Conservation (phyloP, 1,140 invertebrate genomes). For the Prorops nasuta region DNA sequence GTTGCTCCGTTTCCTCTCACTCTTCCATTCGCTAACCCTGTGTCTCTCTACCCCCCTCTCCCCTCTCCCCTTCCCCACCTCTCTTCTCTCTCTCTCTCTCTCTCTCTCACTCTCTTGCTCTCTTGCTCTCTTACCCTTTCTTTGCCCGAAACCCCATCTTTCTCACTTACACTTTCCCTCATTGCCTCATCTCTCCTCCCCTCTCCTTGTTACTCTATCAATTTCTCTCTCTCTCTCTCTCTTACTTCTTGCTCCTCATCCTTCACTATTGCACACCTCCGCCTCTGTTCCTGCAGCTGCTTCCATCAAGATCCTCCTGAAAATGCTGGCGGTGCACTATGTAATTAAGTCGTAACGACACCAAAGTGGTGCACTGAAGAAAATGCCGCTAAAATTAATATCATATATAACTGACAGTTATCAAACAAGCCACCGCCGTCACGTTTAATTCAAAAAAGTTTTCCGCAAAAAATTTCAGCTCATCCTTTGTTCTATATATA, state of each 20-base stretch:
- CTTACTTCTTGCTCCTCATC: neutral
- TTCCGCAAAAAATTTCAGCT: too few species aligned
- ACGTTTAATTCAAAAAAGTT: too few species aligned
- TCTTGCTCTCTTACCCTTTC: too few species aligned
- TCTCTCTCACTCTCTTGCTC: too few species aligned
- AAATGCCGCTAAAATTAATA: slow-evolving; percentile 10
- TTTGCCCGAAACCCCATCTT: too few species aligned
- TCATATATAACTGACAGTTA: too few species aligned
- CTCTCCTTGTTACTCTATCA: slow-evolving; percentile 4
- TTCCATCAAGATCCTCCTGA: too few species aligned
- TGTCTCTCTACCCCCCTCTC: slow-evolving; percentile 1
- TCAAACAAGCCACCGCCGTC: too few species aligned
- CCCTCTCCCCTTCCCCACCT: neutral
- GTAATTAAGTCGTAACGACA: slow-evolving; percentile 16
- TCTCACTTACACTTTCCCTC: neutral
- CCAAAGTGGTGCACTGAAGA: neutral
- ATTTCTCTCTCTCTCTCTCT: neutral
- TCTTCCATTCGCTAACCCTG: too few species aligned
- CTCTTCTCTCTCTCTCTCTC: slow-evolving; percentile 7
- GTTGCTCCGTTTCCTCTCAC: too few species aligned
- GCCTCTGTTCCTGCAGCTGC: too few species aligned
- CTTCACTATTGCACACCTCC: neutral
- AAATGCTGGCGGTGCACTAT: slow-evolving; percentile 8
- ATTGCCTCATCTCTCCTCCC: neutral
- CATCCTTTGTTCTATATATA: too few species aligned